Percentiles rank a stretch among this genome's conserved stretches.
Conservation (phyloP, 2,113 vertebrate species). For the Columba janthina region DNA sequence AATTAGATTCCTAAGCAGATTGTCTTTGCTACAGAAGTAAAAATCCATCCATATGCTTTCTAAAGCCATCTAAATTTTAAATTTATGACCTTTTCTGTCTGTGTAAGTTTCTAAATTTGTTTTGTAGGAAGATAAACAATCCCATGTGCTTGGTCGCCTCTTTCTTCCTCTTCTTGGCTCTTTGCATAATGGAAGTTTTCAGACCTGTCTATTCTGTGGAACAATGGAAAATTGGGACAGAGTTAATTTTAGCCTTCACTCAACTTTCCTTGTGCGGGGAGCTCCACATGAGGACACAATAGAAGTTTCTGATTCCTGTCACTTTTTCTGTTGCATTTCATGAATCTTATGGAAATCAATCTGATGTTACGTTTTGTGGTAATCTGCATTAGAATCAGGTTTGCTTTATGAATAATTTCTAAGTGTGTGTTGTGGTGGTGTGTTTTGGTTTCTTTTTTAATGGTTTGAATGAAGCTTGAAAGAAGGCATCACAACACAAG, state of each 20-base stretch:
- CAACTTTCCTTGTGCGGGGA: not conserved
- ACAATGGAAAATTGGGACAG: not conserved
- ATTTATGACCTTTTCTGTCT: not conserved
- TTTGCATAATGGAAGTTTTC: not conserved
- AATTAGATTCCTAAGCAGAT: not conserved
- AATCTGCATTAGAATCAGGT: not conserved
- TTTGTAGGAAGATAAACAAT: not conserved
- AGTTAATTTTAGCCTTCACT: not conserved
- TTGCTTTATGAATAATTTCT: not conserved
- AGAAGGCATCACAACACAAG: not conserved
- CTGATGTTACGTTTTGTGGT: not conserved
- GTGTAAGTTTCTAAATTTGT: not conserved
- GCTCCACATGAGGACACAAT: not conserved
- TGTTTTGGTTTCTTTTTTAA: not conserved
- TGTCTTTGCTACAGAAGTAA: not conserved
- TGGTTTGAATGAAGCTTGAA: not conserved
- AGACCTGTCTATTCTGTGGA: not conserved
- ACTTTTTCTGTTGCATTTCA: not conserved
- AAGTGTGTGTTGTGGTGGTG: not conserved
- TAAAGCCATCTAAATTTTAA: not conserved
- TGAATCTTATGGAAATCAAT: not conserved
- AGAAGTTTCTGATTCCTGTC: not conserved
- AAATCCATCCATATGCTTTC: not conserved
- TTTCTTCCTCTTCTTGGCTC: not conserved
- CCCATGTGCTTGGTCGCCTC: accelerated